Evolutionary conservation across 2,888 invertebrate genomes (phyloP), one percentile per base, ranked within the genome.

Genomic region (Drosophila sordidapex): DNA sequence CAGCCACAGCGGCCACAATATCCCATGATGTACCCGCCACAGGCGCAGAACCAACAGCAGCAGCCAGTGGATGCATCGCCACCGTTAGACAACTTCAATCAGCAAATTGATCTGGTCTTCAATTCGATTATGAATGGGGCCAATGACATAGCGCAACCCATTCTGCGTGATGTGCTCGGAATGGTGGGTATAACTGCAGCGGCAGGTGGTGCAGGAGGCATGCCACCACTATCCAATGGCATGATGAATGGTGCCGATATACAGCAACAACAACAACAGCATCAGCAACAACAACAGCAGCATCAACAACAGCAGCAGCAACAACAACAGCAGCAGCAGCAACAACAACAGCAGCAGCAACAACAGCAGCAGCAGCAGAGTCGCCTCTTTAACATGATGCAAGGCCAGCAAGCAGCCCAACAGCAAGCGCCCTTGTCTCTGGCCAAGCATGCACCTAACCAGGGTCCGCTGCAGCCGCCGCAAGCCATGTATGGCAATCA

Each of bases 101-200:
- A 93, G 69, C 93, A 93, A 86, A 93, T 93, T 51, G 93, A 93
- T 84, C 83, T 93, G 79, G 93, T 93, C 4, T 93, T 93, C 64
- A 93, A 93, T 70, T 93, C 93, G 6, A 88, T 93, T 36, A 92
- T 93, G 90, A 93, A 92, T 74, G 93, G 93, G 8, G 85, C 87
- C 51, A 92, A 93, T 61, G 92, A 93, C 53, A 92, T 93, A 38
- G 91, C 92, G 6, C 93, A 93, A 71, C 93, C 93, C 7, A 92
- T 93, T 52, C 76, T 93, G 10, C 86, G 93, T 4, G 93, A 93
- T 80, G 83, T 93, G 15, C 82, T 93, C 38, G 93, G 92, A 40
- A 92, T 92, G 84, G 92, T 91, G 21, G 91, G 91, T 4, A 83
- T 46, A 54, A 74, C n/a, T 36, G 62, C 87, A n/a, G 63, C 76